Base-by-base conservation (phyloP, 2,888 invertebrate genomes). In the Nysson spinosus region DNA sequence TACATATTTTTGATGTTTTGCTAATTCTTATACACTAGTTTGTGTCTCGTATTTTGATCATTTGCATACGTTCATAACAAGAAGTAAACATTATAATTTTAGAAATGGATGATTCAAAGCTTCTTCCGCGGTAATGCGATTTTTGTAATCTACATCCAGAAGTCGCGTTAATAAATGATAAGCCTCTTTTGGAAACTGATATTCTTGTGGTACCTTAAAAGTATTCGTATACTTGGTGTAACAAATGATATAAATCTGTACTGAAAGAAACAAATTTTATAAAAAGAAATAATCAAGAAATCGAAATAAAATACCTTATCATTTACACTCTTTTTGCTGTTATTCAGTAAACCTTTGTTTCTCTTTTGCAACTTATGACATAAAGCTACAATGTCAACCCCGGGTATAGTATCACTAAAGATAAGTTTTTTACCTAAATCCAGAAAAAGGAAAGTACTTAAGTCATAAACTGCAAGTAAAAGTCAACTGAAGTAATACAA, bases 71-170 rank as follows among this genome's bases (percentile, higher is more conserved):
- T 42, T 17, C 6, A 35, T 43, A n/a, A 9, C 20, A 9, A 11
- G n/a, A 47, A 56, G 4, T 44, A n/a, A 20, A 30, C 11, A 14
- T 42, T 52, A 69, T 17, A 46, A 56, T 49, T 77, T 82, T 2
- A 96, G 90, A 88, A 95, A 96, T 44, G 93, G 91, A 89, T 96
- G 96, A 34, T 88, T 85, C 22, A 96, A 89, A 34, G 96, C 96
- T 57, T 91, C 90, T 12, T 90, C 90, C 22, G 96, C 96, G 6
- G 93, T 90, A 66, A 93, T 91, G 76, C 96, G 91, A 24, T 90
- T 89, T 78, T 89, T 88, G n/a, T 95, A 94, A 89, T 95, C 92
- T n/a, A 95, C 90, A 84, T 94, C 94, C 75, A 96, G 88, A 75
- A 96, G 89, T 47, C 89, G 90, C 70, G 88, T 88, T 55, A 95